Percentiles rank a stretch among this genome's conserved stretches.
phyloP scores from a whole-genome alignment of 2,797 vertebrate species.

The Phalanger gymnotis region DNA sequence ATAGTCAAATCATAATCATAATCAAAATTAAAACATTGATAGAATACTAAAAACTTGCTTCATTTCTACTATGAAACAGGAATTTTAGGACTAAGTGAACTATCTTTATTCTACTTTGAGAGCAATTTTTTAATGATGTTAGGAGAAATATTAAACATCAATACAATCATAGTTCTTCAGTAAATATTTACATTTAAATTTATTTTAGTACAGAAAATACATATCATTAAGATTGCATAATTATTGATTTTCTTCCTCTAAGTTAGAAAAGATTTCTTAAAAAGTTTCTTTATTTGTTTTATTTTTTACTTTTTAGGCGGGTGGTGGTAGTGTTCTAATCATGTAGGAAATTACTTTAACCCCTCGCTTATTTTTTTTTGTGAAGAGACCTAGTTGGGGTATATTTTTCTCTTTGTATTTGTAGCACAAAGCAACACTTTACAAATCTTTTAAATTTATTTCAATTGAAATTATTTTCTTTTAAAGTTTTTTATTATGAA shows the following conservation, averaged over 20 bases:
- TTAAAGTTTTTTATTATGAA: neutral
- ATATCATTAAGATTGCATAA: neutral
- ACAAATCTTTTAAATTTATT: neutral
- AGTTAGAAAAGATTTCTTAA: neutral
- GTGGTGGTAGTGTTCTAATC: neutral
- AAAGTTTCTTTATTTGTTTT: neutral
- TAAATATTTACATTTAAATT: neutral
- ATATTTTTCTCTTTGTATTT: neutral
- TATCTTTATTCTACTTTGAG: neutral
- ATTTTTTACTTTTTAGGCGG: neutral
- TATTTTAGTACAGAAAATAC: neutral
- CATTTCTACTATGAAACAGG: neutral
- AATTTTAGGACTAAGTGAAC: neutral
- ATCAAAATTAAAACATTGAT: neutral
- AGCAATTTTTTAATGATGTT: neutral
- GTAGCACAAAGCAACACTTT: neutral
- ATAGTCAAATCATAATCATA: neutral
- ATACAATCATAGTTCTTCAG: neutral
- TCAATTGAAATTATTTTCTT: neutral
- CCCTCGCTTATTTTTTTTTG: neutral
- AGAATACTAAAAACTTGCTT: neutral
- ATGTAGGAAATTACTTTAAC: neutral
- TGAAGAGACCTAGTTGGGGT: neutral
- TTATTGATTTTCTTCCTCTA: neutral
- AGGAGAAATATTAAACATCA: neutral